These are phyloP conservation scores for Drosophila tanythrix DNA, from an alignment of 2,888 invertebrate genomes.

Conservation along the genomic window DNA sequence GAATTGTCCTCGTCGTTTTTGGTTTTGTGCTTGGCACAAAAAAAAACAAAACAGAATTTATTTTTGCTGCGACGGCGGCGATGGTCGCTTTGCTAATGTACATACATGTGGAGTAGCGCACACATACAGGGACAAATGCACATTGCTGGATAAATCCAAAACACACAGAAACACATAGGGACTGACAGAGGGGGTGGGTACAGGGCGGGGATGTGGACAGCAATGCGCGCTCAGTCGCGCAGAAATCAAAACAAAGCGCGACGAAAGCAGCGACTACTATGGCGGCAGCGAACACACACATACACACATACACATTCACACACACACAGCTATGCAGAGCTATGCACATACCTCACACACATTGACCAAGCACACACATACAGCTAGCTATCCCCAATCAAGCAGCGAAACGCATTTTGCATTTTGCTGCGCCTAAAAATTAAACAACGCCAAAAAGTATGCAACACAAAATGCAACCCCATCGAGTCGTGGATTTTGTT, in stretches of 20 bases:
- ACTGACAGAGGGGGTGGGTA: slow-evolving; percentile 17
- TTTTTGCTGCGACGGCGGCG: slow-evolving; percentile 52
- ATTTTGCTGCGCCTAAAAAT: slow-evolving; percentile 78
- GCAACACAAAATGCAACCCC: slow-evolving; percentile 51
- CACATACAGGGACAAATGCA: slow-evolving; percentile 59
- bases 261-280: slow-evolving; percentile 50
- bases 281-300: slow-evolving; percentile 38
- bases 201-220: slow-evolving; percentile 28
- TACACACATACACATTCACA: slow-evolving; percentile 31
- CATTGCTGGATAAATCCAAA: slow-evolving; percentile 69
- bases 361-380: slow-evolving; percentile 32
- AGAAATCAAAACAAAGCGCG: slow-evolving; percentile 81
- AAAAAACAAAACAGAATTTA: slow-evolving; percentile 61
- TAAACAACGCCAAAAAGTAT: slow-evolving; percentile 74
- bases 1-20: slow-evolving; percentile 78
- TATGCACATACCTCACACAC: slow-evolving; percentile 49
- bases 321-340: slow-evolving; percentile 40
- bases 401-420: slow-evolving; percentile 70
- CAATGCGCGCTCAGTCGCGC: slow-evolving; percentile 69
- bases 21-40: slow-evolving; percentile 63
- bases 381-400: slow-evolving; percentile 59
- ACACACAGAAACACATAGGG: slow-evolving; percentile 38
- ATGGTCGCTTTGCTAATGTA: slow-evolving; percentile 73
- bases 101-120: slow-evolving; percentile 46
- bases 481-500: background rate